Conservation (phyloP, 2,113 vertebrate species). For the Actinemys pallida region DNA sequence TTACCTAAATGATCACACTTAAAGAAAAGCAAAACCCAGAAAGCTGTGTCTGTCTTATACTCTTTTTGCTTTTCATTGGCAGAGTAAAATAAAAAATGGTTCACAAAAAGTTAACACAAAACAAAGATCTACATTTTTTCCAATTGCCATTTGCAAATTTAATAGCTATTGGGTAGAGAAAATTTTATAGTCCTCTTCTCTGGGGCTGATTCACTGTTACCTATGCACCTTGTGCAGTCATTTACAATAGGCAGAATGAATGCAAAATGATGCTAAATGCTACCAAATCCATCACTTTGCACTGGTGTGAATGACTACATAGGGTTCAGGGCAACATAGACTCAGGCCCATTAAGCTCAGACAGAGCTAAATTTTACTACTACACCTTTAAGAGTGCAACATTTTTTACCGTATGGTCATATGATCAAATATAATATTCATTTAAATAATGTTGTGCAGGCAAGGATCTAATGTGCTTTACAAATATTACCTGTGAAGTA, state of each 20-base stretch:
- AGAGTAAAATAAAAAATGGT: background rate
- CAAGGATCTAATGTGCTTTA: background rate
- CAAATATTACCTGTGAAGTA: background rate
- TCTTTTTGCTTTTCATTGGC: background rate
- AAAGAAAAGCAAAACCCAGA: slow-evolving; percentile 10
- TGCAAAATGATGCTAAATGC: background rate
- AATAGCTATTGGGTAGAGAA: background rate
- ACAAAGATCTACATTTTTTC: background rate
- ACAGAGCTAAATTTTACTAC: background rate
- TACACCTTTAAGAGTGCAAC: background rate
- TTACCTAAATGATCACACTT: background rate
- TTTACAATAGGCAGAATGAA: background rate
- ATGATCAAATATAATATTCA: background rate
- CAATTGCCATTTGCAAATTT: background rate
- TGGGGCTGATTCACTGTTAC: background rate
- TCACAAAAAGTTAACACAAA: background rate
- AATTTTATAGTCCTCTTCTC: background rate
- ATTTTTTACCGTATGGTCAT: background rate
- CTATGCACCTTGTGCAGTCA: background rate
- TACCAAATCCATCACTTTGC: background rate
- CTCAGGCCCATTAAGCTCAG: background rate
- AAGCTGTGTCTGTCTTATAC: background rate
- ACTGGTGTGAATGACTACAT: background rate
- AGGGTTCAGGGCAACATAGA: background rate
- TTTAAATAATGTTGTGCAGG: background rate